These are phyloP conservation scores for Huso huso DNA, from an alignment of 2,797 vertebrate species.

Conservation along the genomic window DNA sequence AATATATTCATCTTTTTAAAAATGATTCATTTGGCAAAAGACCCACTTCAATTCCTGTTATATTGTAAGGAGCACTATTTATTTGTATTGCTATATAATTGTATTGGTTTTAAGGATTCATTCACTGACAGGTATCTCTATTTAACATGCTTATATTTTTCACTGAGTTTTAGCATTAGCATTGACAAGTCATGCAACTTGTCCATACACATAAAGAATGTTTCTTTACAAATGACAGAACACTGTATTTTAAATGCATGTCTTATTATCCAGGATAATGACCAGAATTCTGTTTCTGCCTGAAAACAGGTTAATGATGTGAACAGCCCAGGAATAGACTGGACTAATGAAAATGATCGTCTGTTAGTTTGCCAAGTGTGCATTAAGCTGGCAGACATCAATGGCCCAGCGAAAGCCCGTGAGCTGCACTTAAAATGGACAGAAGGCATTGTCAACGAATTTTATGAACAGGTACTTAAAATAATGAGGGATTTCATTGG, in stretches of 20 bases:
- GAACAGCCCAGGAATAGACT: constrained; percentile 87
- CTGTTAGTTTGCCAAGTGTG: constrained; percentile 92
- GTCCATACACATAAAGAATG: no score
- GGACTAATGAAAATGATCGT: constrained; percentile 90
- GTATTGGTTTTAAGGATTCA: no score
- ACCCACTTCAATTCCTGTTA: neutral
- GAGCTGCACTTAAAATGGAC: constrained; percentile 93
- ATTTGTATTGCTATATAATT: no score
- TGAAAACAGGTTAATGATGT: constrained; percentile 78
- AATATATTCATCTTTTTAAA: neutral
- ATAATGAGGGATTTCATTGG: no score
- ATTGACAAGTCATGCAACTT: no score
- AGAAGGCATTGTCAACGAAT: constrained; percentile 94
- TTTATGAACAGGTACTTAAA: constrained; percentile 85
- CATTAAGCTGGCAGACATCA: constrained; percentile 95
- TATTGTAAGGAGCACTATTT: neutral
- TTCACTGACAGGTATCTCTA: no score
- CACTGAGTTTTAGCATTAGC: no score
- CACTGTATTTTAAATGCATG: no score
- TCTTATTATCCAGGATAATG: no score
- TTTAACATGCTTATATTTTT: no score
- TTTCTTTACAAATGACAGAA: no score
- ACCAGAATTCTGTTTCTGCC: constrained; percentile 15
- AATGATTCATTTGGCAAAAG: neutral
- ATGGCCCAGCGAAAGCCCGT: constrained; percentile 85